phyloP scores from a whole-genome alignment of 2,797 vertebrate species.

The Carcharodon carcharias region DNA sequence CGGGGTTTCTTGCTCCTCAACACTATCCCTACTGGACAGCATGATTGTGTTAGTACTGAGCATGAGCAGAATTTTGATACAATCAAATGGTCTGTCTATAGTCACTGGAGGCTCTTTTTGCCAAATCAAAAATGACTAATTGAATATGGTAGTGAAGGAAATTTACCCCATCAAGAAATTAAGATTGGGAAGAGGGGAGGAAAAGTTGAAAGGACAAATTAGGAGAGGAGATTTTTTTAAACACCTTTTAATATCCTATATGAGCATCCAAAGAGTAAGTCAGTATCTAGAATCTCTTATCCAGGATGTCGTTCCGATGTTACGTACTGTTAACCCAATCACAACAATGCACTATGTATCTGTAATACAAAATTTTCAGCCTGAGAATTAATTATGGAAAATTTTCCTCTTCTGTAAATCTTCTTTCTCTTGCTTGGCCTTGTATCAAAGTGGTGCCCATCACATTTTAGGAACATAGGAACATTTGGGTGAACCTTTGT shows the following conservation, averaged over 20 bases:
- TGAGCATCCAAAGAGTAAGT: background rate
- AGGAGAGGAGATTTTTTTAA: background rate
- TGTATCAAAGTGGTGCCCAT: background rate
- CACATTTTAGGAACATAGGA: no score
- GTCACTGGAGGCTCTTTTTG: background rate
- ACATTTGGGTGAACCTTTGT: background rate
- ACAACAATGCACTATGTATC: background rate
- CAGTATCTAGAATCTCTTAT: background rate
- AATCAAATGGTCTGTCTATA: background rate
- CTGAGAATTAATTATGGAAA: slow-evolving; percentile 5
- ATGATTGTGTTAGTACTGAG: background rate
- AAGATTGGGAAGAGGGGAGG: no score
- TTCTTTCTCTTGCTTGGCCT: background rate
- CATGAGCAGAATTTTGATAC: background rate
- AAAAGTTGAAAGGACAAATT: background rate
- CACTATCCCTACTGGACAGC: background rate
- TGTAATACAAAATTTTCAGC: background rate
- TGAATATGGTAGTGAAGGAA: background rate
- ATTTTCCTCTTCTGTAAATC: background rate
- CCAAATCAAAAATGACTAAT: background rate
- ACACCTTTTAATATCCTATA: background rate
- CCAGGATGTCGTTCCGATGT: background rate
- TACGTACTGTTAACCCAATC: background rate
- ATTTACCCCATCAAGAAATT: background rate
- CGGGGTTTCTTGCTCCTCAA: background rate